A percentile compares a stretch with the other conserved stretches of the same genome.
Evolutionary conservation across 2,113 vertebrate species (phyloP).

Genomic region (Zosterops hypoxanthus): DNA sequence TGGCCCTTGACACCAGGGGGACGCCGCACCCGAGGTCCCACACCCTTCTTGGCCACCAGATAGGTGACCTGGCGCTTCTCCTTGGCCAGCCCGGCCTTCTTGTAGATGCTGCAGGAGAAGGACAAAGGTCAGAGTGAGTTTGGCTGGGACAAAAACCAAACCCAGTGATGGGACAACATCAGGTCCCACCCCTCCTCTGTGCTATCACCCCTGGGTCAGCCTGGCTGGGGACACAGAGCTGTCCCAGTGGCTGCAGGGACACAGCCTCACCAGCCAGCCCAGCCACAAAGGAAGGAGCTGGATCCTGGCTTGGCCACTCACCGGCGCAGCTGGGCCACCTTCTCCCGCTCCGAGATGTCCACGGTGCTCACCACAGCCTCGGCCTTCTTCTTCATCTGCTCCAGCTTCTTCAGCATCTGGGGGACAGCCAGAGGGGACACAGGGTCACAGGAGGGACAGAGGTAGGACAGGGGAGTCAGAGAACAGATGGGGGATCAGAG

Average conservation of each 20-base stretch:
- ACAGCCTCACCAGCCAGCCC: background rate
- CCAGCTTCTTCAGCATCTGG: conserved; percentile 94
- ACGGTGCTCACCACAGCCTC: conserved; percentile 92
- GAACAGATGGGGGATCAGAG: no score
- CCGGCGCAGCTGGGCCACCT: conserved; percentile 90
- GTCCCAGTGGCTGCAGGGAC: background rate
- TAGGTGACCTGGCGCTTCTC: conserved; percentile 94
- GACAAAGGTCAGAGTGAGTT: background rate
- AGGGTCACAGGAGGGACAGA: background rate
- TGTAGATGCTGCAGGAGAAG: conserved; percentile 85
- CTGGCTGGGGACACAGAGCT: background rate
- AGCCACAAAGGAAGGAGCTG: accelerated
- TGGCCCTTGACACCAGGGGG: conserved; percentile 88
- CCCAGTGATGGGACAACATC: background rate
- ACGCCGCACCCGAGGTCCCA: conserved; percentile 84
- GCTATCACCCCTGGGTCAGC: accelerated
- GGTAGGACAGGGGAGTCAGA: no score
- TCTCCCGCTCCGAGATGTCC: conserved; percentile 94
- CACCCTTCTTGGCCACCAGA: conserved; percentile 89
- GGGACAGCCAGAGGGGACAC: background rate
- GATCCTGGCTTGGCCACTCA: conserved; percentile 29
- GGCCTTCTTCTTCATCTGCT: conserved; percentile 94
- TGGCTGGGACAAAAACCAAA: background rate
- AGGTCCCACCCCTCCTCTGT: accelerated
- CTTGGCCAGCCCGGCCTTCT: conserved; percentile 92